A percentile compares a stretch with the other conserved stretches of the same genome.
These are phyloP conservation scores for Hypsopygia costalis DNA, from an alignment of 2,888 invertebrate genomes.

Conservation along the genomic window DNA sequence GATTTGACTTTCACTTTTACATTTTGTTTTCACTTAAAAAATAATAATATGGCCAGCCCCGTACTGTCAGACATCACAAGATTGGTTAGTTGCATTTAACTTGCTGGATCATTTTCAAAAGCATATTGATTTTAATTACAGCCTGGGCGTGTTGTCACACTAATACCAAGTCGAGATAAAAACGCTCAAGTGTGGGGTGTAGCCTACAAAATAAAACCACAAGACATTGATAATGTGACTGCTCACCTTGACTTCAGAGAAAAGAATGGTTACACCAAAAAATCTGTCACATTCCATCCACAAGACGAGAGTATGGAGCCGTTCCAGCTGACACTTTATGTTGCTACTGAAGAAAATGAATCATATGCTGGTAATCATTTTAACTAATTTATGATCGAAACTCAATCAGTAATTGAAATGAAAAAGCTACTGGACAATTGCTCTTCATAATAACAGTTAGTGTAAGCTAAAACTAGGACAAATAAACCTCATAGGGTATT, in stretches of 20 bases:
- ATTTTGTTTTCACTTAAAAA: too few relatives aligned
- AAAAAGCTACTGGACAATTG: too few relatives aligned
- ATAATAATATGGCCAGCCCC: too few relatives aligned
- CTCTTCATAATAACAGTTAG: too few relatives aligned
- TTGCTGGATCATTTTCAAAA: too few relatives aligned
- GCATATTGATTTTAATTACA: too few relatives aligned
- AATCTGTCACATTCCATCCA: constrained; percentile 87
- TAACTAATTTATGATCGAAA: neutral
- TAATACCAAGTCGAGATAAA: constrained; percentile 82
- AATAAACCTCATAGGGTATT: too few relatives aligned
- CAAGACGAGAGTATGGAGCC: constrained; percentile 66
- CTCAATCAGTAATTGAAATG: neutral
- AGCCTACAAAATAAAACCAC: constrained; percentile 90
- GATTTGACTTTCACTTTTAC: too few relatives aligned
- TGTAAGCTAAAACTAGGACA: too few relatives aligned
- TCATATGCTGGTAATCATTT: constrained; percentile 82
- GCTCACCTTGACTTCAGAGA: constrained; percentile 94
- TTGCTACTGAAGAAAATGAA: constrained; percentile 90
- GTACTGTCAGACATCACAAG: too few relatives aligned
- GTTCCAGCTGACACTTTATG: constrained; percentile 88
- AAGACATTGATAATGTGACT: constrained; percentile 85
- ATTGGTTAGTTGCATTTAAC: too few relatives aligned
- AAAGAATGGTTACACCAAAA: constrained; percentile 93
- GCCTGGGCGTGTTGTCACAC: constrained; percentile 95
- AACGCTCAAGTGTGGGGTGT: constrained; percentile 92